Base-by-base conservation (phyloP, 2,888 invertebrate species). In the Lissocephala sabroskyi region DNA sequence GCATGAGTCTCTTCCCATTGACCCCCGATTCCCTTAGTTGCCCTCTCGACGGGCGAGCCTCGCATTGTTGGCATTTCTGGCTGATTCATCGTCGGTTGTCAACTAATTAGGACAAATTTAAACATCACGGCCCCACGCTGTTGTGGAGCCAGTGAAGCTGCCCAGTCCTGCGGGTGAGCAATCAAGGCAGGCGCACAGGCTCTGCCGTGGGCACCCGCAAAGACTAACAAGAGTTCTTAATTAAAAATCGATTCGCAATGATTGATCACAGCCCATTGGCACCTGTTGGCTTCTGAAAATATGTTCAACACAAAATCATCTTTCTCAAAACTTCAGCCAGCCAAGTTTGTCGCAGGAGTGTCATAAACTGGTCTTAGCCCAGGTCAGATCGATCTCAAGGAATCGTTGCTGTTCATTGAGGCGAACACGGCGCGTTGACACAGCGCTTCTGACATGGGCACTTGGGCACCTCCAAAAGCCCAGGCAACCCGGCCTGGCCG, bases 251-350 rank as follows among this genome's bases (percentile, higher is more conserved):
- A 83, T 80, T 81, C 68, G 62, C 57, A 70, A 81, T 83, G 83
- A 83, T 83, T 83, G 83, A 83, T 83, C 82, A 77, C 76, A 68
- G 53, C 68, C 68, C 79, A 65, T 81, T 82, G 82, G 83, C 84
- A 83, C 82, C 84, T 83, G 83, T 83, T 83, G 82, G 83, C 83
- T 83, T 82, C 83, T 83, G 83, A 78, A 82, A 82, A 81, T 81
- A 68, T 82, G 80, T 79, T 81, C 64, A 81, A 81, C 82, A 82
- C 79, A 67, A 64, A 63, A 58, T 71, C 71, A 59, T 74, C 76
- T 75, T 67, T 70, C n/a, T n/a, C 60, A 55, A 61, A 59, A 19
- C 17, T 30, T 35, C 18, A 56, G 49, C 45, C 56, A 52, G 47
- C 35, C 37, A 30, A 14, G 10, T 13, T 35, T 35, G 30, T 37